Base-by-base conservation (phyloP, 1,140 invertebrate genomes). In the Pogonomyrmex californicus region DNA sequence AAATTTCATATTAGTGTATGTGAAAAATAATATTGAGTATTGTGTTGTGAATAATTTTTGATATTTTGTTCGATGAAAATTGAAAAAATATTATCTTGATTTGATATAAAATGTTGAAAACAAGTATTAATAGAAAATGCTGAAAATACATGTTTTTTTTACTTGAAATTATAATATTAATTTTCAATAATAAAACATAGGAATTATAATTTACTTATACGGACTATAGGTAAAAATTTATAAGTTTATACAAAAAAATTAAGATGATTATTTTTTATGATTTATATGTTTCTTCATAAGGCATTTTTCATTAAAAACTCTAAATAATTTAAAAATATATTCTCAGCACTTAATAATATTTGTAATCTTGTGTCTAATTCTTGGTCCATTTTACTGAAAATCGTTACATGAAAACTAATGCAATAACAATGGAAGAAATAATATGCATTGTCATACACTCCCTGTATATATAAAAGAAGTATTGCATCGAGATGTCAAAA, bases 361-460 rank as follows among this genome's bases (percentile, higher is more conserved):
- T 49, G 7, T 30, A 44, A 54, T 41, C 12, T 38, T 81, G 33
- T 78, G 38, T 60, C 76, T 30, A 65, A 86, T 56, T 88, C 51
- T 51, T 0, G 9, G 10, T 60, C 2, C 4, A 36, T 62, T 87
- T 88, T 71, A 56, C 49, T 60, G 56, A 83, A 73, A n/a, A 78
- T 65, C 2, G 4, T 87, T 76, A 33, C 17, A 83, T 38, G 1
- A 85, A 78, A 78, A 71, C 51, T 62, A 76, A 90, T 63, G 58
- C 71, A 90, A 87, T 90, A 87, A 90, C 65, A 7, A 44, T 30
- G 14, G 49, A 83, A 63, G 30, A 44, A 70, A 82, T 79, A 73
- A 88, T 87, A 82, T 90, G 71, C 87, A 88, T 90, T 73, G 54
- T 87, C 68, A 77, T 85, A 71, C 78, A 91, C 89, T 88, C 23